These are phyloP conservation scores for Tromatobia lineatoria DNA, from an alignment of 2,888 invertebrate species.

Conservation along the genomic window DNA sequence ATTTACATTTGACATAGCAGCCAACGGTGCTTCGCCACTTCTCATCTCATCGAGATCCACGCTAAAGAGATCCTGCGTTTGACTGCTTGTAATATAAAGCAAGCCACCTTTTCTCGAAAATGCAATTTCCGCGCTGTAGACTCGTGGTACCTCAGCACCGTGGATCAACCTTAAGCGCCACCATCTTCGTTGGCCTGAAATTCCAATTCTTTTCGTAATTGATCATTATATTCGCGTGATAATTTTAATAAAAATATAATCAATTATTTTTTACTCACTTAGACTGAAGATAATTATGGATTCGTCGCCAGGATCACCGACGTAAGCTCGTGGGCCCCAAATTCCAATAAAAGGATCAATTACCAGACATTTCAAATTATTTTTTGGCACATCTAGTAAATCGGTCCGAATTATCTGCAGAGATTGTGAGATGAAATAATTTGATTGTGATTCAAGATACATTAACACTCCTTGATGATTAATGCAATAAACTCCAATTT, in stretches of 20 bases:
- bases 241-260: background rate
- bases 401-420: conserved; percentile 71
- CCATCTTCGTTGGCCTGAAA: conserved; percentile 79
- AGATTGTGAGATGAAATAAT: background rate
- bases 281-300: conserved; percentile 76
- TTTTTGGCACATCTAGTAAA: conserved; percentile 74
- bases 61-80: conserved; percentile 79
- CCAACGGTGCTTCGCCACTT: conserved; percentile 63
- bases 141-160: conserved; percentile 65
- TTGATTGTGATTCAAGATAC: background rate
- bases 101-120: conserved; percentile 79
- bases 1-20: conserved; percentile 10
- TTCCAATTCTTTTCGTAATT: conserved; percentile 66
- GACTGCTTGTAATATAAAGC: conserved; percentile 82
- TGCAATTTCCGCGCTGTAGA: conserved; percentile 81
- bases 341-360: conserved; percentile 78
- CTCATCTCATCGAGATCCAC: conserved; percentile 77
- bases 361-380: conserved; percentile 79
- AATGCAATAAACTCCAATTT: no score
- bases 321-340: conserved; percentile 81
- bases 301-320: conserved; percentile 82
- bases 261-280: conserved; percentile 66
- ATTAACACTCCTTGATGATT: background rate
- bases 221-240: background rate
- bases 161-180: conserved; percentile 78